phyloP scores from a whole-genome alignment of 2,888 invertebrate species.

The Drosophila atripex region DNA sequence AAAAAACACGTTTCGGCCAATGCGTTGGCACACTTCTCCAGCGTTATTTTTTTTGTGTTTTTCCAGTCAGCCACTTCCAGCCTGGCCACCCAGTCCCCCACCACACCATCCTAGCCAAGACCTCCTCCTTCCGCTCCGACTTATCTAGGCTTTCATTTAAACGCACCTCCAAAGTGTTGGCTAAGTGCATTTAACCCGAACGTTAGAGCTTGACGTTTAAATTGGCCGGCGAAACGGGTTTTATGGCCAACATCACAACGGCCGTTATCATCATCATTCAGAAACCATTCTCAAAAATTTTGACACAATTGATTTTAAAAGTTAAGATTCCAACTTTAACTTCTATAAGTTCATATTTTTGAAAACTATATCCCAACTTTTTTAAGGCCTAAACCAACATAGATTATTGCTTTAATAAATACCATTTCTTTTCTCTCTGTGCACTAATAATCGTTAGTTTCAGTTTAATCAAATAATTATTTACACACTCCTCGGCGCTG shows the following conservation, averaged over 20 bases:
- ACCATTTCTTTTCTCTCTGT: neutral
- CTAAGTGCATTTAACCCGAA: constrained; percentile 80
- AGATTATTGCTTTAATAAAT: neutral
- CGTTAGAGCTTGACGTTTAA: constrained; percentile 77
- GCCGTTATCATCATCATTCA: constrained; percentile 49
- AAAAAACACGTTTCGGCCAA: constrained; percentile 60
- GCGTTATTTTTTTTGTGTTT: constrained; percentile 12
- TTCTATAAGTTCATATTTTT: no score
- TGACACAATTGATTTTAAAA: no score
- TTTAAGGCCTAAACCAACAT: neutral
- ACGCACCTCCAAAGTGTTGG: constrained; percentile 76
- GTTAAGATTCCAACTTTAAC: no score
- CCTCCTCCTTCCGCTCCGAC: constrained; percentile 18
- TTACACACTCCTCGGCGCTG: constrained; percentile 56
- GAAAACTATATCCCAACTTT: no score
- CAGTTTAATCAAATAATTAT: constrained; percentile 64
- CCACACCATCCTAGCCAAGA: constrained; percentile 14
- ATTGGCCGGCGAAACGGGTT: constrained; percentile 69
- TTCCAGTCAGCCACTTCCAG: neutral
- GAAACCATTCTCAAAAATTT: constrained; percentile 13
- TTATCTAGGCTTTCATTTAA: constrained; percentile 73
- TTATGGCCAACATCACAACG: constrained; percentile 48
- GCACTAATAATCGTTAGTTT: constrained; percentile 16
- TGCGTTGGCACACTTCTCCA: constrained; percentile 60
- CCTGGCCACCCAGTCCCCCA: neutral